Base-by-base conservation (phyloP, 1,140 invertebrate genomes). In the Camponotus floridanus region DNA sequence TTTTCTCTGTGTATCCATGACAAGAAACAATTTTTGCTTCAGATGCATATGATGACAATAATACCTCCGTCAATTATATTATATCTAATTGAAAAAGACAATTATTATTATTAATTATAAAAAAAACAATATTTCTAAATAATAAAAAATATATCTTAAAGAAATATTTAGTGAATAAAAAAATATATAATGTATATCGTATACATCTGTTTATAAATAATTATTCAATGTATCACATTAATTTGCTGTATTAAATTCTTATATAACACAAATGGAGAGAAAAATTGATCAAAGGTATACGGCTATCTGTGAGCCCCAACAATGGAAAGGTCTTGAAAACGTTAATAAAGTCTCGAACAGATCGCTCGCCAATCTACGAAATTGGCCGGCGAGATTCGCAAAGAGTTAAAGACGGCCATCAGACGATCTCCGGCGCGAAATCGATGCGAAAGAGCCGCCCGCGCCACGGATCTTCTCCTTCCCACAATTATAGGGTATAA, bases 401-500 rank as follows among this genome's bases (percentile, higher is more conserved):
- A 79, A 59, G 73, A 88, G 61, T 81, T 88, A 78, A 88, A 88
- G 74, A 87, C 71, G 67, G 79, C 85, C 59, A 90, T 89, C 89
- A 86, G 88, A 87, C 86, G 76, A 83, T 83, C 79, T 87, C 86
- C 79, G 71, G 81, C 76, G 86, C 86, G 89, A 87, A 90, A 90
- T 90, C 89, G 81, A 86, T 61, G 88, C 86, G 74, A 90, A 87
- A 78, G 71, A 90, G 86, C 88, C 89, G 89, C 88, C 88, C 87
- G 89, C 89, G 89, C 88, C 86, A 90, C 88, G 86, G 81, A 90
- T 90, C 89, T 83, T 90, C 48, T 51, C 65, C 81, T 90, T 90
- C 86, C 89, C 89, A 90, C 89, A 87, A 90, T 90, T 90, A 90
- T 89, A 57, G 51, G 71, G 86, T 76, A 87, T 90, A 90, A 90